A percentile compares a stretch with the other conserved stretches of the same genome.
Evolutionary conservation across 2,113 vertebrate species (phyloP).

Genomic region (Misgurnus mizolepis): DNA sequence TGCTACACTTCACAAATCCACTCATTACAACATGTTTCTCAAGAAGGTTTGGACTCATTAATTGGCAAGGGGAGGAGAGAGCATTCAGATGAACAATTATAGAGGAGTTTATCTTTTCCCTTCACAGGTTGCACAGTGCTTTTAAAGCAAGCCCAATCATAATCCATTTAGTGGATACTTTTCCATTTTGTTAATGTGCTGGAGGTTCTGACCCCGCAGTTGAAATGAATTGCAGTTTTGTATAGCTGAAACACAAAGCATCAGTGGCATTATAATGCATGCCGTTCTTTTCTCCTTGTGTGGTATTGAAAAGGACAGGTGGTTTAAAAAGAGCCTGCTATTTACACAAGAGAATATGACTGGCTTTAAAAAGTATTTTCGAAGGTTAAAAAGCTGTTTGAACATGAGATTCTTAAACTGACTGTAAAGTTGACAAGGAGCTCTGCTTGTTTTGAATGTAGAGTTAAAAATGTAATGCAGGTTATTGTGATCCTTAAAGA

Average conservation of each 20-base stretch:
- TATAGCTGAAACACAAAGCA: not conserved
- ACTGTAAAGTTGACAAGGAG: not conserved
- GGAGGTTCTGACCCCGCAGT: conserved; percentile 40
- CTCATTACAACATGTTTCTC: conserved; percentile 66
- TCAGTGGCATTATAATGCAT: not conserved
- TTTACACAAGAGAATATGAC: not conserved
- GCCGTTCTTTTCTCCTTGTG: not conserved
- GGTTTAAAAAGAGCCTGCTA: not conserved
- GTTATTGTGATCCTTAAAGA: no score
- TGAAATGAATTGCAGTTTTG: conserved; percentile 26
- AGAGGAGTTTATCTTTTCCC: conserved; percentile 55
- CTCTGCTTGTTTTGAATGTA: not conserved
- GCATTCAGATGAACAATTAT: conserved; percentile 64
- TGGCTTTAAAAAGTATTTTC: not conserved
- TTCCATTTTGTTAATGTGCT: conserved; percentile 48
- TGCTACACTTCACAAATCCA: conserved; percentile 61
- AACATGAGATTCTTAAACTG: not conserved
- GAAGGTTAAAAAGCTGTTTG: not conserved
- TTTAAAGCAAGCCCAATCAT: conserved; percentile 50
- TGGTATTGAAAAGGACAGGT: not conserved
- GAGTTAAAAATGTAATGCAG: no score
- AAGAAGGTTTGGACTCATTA: conserved; percentile 66
- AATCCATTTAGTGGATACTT: conserved; percentile 39
- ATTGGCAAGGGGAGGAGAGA: conserved; percentile 51
- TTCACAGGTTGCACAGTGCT: conserved; percentile 35